Evolutionary conservation across 2,888 invertebrate genomes (phyloP).

Genomic region (Thyatira batis): DNA sequence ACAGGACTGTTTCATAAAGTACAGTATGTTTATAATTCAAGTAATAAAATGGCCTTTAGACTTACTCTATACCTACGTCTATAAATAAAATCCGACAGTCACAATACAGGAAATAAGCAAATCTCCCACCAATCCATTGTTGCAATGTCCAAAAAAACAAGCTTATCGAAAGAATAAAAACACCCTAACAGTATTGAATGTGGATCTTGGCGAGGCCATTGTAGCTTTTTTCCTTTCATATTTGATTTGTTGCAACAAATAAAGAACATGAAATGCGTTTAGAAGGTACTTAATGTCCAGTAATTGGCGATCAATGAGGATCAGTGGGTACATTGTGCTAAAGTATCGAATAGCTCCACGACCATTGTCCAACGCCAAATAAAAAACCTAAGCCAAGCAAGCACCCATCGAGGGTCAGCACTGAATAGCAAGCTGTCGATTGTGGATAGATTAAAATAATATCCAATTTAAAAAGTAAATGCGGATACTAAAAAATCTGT

Average conservation of each 20-base stretch:
- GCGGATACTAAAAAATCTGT: not conserved
- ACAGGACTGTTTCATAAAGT: too few species aligned
- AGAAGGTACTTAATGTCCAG: conserved; percentile 81
- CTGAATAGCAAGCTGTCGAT: conserved; percentile 64
- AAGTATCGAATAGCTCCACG: conserved; percentile 62
- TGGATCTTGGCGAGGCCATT: conserved; percentile 71
- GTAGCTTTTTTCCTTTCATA: conserved; percentile 62
- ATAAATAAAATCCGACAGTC: conserved; percentile 44
- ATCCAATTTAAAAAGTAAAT: conserved; percentile 14
- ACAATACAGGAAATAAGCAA: conserved; percentile 39
- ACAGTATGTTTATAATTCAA: not conserved
- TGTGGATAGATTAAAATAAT: conserved; percentile 56
- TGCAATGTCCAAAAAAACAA: conserved; percentile 56
- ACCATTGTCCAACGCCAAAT: conserved; percentile 67
- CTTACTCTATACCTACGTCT: conserved; percentile 40
- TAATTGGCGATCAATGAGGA: conserved; percentile 83
- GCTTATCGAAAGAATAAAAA: conserved; percentile 59
- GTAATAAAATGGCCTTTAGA: not conserved
- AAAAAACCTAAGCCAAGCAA: conserved; percentile 56
- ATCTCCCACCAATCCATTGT: conserved; percentile 55
- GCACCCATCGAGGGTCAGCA: conserved; percentile 68
- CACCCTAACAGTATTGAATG: conserved; percentile 61
- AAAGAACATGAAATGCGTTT: conserved; percentile 77
- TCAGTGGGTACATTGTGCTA: conserved; percentile 81
- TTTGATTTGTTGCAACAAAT: conserved; percentile 81